phyloP scores from a whole-genome alignment of 2,113 vertebrate genomes.

The Thunnus thynnus region DNA sequence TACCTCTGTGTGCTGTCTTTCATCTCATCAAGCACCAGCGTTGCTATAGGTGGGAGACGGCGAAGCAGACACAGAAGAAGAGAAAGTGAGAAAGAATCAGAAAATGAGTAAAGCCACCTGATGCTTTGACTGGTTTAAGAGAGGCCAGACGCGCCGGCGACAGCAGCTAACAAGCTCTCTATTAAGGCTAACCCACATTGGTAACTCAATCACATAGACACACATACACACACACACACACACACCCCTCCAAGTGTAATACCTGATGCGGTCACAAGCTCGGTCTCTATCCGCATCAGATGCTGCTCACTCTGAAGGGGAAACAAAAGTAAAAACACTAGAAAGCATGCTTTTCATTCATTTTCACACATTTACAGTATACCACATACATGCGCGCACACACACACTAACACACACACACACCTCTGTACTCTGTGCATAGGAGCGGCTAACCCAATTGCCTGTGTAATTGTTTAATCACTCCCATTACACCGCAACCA shows the following conservation, averaged over 20 bases:
- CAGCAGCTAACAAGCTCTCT: slow-evolving; percentile 71
- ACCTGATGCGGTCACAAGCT: slow-evolving; percentile 49
- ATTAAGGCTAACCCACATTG: slow-evolving; percentile 67
- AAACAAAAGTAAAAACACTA: slow-evolving; percentile 9
- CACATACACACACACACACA: slow-evolving; percentile 12
- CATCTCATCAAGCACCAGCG: slow-evolving; percentile 54
- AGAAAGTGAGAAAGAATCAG: slow-evolving; percentile 21
- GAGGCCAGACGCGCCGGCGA: slow-evolving; percentile 57
- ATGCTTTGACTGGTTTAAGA: slow-evolving; percentile 71
- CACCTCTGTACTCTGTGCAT: slow-evolving; percentile 65
- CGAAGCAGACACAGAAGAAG: slow-evolving; percentile 14
- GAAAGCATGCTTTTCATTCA: slow-evolving; percentile 19
- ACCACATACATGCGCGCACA: background rate
- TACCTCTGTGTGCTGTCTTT: slow-evolving; percentile 55
- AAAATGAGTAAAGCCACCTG: slow-evolving; percentile 66
- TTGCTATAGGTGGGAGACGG: slow-evolving; percentile 35
- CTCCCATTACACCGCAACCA: slow-evolving; percentile 80
- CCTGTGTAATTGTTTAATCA: slow-evolving; percentile 86
- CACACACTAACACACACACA: slow-evolving; percentile 9
- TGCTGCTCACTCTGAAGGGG: slow-evolving; percentile 31
- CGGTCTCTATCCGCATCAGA: slow-evolving; percentile 34
- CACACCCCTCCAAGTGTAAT: background rate
- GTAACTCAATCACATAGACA: slow-evolving; percentile 64
- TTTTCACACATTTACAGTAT: slow-evolving; percentile 16
- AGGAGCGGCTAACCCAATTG: slow-evolving; percentile 78